phyloP scores from a whole-genome alignment of 2,888 invertebrate genomes.

The Argyresthia goedartella region DNA sequence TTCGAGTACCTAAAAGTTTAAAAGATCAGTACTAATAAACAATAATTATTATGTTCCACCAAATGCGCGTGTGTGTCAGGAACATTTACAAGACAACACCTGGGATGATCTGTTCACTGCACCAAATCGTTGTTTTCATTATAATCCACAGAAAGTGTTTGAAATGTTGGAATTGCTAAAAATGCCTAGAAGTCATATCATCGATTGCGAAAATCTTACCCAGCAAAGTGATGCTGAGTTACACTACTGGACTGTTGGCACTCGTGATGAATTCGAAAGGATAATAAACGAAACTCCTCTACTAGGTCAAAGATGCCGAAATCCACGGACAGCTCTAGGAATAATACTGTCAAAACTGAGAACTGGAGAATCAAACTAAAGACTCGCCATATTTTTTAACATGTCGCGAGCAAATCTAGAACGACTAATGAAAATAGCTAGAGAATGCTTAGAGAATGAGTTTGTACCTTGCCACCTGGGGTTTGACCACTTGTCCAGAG shows the following conservation, averaged over 20 bases:
- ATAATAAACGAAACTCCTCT: constrained; percentile 5
- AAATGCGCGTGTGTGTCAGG: constrained; percentile 8
- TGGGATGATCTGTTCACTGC: constrained; percentile 11
- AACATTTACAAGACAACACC: constrained; percentile 9
- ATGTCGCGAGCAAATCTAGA: constrained; percentile 4
- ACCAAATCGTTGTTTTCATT: constrained; percentile 12
- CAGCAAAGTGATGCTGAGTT: constrained; percentile 3
- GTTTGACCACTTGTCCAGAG: constrained; percentile 6
- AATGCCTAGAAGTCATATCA: constrained; percentile 5
- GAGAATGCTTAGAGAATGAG: constrained; percentile 4
- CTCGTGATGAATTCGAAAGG: constrained; percentile 7
- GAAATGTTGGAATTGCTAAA: constrained; percentile 8
- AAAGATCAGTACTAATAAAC: constrained; percentile 4
- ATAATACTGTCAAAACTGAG: constrained; percentile 6
- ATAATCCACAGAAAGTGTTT: constrained; percentile 5
- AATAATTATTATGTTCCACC: constrained; percentile 7
- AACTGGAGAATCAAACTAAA: constrained; percentile 10
- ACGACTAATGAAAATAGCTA: constrained; percentile 2
- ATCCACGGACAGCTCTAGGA: constrained; percentile 6
- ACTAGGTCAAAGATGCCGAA: constrained; percentile 5
- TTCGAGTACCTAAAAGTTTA: constrained; percentile 5
- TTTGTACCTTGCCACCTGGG: constrained; percentile 5
- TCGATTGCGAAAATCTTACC: constrained; percentile 7
- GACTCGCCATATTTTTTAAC: constrained; percentile 4
- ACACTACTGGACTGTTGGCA: constrained; percentile 5